Conservation (phyloP, 2,113 vertebrate species). For the Macquaria australasica region DNA sequence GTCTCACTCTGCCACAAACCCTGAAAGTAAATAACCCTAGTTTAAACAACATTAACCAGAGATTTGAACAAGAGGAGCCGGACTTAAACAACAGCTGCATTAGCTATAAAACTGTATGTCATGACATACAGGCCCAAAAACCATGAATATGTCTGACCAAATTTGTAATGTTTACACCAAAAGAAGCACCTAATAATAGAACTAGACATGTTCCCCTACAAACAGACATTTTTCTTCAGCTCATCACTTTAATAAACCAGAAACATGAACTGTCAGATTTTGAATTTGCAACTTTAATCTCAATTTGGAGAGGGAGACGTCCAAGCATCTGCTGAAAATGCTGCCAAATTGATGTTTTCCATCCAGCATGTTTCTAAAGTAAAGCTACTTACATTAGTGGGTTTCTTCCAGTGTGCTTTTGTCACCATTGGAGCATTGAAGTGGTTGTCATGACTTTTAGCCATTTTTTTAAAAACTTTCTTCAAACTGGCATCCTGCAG, state of each 20-base stretch:
- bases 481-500: conserved; percentile 24
- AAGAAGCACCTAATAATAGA: not conserved
- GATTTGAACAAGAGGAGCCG: conserved; percentile 36
- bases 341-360: conserved; percentile 5
- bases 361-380: conserved; percentile 21
- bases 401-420: conserved; percentile 65
- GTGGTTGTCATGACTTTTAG: conserved; percentile 36
- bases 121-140: not conserved
- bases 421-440: conserved; percentile 46
- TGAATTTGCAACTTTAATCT: not conserved
- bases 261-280: not conserved
- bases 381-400: conserved; percentile 73
- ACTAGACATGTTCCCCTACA: not conserved
- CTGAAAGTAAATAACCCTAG: conserved; percentile 74
- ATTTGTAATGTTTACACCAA: not conserved
- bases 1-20: conserved; percentile 67
- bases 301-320: not conserved
- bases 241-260: conserved; percentile 9
- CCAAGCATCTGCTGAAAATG: not conserved
- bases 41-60: conserved; percentile 42
- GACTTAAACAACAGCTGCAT: not conserved
- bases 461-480: conserved; percentile 54
- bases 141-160: not conserved
- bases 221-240: not conserved
- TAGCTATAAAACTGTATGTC: not conserved